Percentiles rank a stretch among this genome's conserved stretches.
Conservation (phyloP, 2,888 invertebrate genomes). For the Pristionchus mayeri region DNA sequence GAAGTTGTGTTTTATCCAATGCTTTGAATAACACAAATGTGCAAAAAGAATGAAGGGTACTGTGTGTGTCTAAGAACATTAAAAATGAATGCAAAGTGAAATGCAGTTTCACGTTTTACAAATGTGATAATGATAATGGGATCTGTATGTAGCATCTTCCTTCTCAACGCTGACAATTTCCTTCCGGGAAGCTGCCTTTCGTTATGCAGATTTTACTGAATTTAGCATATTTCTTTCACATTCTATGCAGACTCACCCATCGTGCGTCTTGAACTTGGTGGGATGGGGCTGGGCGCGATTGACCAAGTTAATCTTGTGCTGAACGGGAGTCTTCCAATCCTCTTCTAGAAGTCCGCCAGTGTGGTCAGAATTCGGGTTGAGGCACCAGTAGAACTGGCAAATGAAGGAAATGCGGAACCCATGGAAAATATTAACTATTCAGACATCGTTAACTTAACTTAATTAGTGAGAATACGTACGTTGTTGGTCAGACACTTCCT, state of each 20-base stretch:
- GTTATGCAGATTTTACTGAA: slow-evolving; percentile 43
- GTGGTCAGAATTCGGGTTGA: slow-evolving; percentile 52
- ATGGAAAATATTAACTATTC: not conserved
- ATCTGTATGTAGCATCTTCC: too few relatives aligned
- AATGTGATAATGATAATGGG: too few relatives aligned
- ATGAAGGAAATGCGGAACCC: not conserved
- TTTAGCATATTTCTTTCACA: not conserved
- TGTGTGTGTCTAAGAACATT: too few relatives aligned
- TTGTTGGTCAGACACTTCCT: slow-evolving; percentile 46
- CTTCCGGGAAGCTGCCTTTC: slow-evolving; percentile 1
- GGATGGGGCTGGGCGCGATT: slow-evolving; percentile 19
- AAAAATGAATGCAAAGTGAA: too few relatives aligned
- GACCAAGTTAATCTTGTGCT: not conserved
- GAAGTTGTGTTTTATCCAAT: too few relatives aligned
- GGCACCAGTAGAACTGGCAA: slow-evolving; percentile 53
- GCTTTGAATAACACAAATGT: too few relatives aligned
- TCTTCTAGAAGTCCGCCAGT: slow-evolving; percentile 49
- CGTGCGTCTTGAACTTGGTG: not conserved
- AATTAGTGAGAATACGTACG: not conserved
- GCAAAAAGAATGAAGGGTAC: too few relatives aligned
- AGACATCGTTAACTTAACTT: not conserved
- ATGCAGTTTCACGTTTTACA: too few relatives aligned
- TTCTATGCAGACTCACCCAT: not conserved
- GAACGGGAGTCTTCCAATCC: slow-evolving; percentile 45
- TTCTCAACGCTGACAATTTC: too few relatives aligned